phyloP scores from a whole-genome alignment of 2,888 invertebrate genomes.

The Norana najaformis region DNA sequence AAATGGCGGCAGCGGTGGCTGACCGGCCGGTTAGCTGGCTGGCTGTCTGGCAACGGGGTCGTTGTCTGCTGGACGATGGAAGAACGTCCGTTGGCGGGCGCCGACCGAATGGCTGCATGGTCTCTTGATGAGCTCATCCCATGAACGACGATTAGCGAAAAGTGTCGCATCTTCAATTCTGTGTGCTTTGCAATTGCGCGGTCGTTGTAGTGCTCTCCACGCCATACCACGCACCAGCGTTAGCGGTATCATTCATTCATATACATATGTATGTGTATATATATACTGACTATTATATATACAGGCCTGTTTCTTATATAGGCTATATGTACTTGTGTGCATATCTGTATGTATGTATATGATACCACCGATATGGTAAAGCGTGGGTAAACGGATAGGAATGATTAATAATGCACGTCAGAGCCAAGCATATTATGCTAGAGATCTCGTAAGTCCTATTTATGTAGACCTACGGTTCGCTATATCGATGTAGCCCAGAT shows the following conservation, averaged over 20 bases:
- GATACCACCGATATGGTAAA: not conserved
- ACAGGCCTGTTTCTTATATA: no score
- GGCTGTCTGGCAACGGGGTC: not conserved
- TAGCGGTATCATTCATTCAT: not conserved
- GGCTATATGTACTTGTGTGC: no score
- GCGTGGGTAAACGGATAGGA: constrained; percentile 4
- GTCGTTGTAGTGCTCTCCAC: not conserved
- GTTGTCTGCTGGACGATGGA: not conserved
- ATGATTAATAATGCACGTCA: not conserved
- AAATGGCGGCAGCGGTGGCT: not conserved
- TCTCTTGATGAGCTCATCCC: not conserved
- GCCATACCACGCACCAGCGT: constrained; percentile 7
- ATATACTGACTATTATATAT: not conserved
- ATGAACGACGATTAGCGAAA: not conserved
- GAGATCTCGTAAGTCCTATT: not conserved
- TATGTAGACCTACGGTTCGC: not conserved
- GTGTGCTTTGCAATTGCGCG: constrained; percentile 7
- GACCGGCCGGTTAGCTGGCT: no score
- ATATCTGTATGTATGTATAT: no score
- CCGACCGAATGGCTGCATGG: not conserved
- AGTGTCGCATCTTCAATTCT: constrained; percentile 7
- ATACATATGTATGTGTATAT: not conserved
- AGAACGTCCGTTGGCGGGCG: not conserved
- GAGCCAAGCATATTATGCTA: not conserved
- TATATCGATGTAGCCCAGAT: not conserved